Evolutionary conservation across 2,113 vertebrate species (phyloP).

Genomic region (Fregetta grallaria): DNA sequence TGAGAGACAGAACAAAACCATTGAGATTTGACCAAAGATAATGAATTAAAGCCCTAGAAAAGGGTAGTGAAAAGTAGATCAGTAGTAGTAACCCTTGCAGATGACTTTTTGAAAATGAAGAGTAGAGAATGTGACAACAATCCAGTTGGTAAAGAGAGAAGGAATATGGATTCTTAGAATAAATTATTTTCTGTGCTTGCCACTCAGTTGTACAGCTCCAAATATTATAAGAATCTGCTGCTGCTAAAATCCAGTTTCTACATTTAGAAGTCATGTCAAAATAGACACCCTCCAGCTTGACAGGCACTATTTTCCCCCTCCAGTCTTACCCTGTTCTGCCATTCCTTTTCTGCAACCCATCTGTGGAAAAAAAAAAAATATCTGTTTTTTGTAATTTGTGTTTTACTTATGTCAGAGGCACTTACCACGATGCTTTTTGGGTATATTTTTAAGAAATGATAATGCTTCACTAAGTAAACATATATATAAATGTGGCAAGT

Average conservation of each 20-base stretch:
- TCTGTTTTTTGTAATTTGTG: background rate
- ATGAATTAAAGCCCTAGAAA: background rate
- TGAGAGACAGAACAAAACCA: background rate
- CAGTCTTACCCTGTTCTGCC: background rate
- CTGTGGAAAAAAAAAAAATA: background rate
- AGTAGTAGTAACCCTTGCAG: background rate
- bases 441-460: background rate
- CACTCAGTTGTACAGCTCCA: background rate
- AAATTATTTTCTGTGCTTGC: background rate
- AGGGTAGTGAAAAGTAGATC: background rate
- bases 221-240: background rate
- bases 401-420: background rate
- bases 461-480: background rate
- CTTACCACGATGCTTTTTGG: background rate
- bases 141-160: background rate
- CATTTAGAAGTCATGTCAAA: background rate
- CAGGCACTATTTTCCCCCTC: background rate
- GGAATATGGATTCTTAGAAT: background rate
- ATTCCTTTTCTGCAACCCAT: background rate
- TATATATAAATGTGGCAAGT: background rate
- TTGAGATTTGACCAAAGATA: background rate
- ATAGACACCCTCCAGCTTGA: background rate
- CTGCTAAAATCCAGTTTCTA: background rate
- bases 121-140: background rate
- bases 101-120: background rate